Percentiles rank a stretch among this genome's conserved stretches.
phyloP scores from a whole-genome alignment of 2,797 vertebrate species.

The Enoplosus armatus region DNA sequence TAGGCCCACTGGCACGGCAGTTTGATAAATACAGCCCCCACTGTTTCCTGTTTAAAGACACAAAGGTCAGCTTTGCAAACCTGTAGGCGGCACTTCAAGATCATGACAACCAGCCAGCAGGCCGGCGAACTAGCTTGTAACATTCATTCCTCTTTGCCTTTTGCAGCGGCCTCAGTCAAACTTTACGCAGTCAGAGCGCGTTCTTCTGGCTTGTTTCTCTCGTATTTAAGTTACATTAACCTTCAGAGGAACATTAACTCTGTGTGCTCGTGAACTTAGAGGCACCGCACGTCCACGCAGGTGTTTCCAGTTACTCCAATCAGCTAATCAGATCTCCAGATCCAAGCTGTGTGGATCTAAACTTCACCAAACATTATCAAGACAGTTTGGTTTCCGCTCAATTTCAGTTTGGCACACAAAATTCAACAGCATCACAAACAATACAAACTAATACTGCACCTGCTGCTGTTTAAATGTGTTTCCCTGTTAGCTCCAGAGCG shows the following conservation, averaged over 20 bases:
- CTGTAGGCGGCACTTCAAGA: too few species aligned
- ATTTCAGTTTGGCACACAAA: not conserved
- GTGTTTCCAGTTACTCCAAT: too few species aligned
- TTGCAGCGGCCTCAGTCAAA: not conserved
- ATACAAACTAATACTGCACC: not conserved
- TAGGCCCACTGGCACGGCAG: not conserved
- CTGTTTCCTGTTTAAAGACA: slow-evolving; percentile 9
- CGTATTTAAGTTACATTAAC: too few species aligned
- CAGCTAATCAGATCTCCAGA: too few species aligned
- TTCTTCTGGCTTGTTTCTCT: not conserved
- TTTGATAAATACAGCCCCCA: not conserved
- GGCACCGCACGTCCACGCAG: not conserved
- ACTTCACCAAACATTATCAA: too few species aligned
- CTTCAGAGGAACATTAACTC: not conserved
- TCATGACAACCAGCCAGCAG: too few species aligned
- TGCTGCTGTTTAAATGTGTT: not conserved
- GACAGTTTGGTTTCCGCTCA: not conserved
- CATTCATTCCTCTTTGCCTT: not conserved
- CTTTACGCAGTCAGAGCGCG: not conserved
- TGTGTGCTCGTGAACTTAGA: not conserved
- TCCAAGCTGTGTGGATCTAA: too few species aligned
- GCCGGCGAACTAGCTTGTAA: too few species aligned
- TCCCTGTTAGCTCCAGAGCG: too few species aligned
- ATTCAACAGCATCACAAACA: not conserved
- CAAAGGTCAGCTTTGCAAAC: not conserved